Percentiles rank a stretch among this genome's conserved stretches.
Conservation (phyloP, 2,797 vertebrate genomes). For the Scolopax bukidnonensis region DNA sequence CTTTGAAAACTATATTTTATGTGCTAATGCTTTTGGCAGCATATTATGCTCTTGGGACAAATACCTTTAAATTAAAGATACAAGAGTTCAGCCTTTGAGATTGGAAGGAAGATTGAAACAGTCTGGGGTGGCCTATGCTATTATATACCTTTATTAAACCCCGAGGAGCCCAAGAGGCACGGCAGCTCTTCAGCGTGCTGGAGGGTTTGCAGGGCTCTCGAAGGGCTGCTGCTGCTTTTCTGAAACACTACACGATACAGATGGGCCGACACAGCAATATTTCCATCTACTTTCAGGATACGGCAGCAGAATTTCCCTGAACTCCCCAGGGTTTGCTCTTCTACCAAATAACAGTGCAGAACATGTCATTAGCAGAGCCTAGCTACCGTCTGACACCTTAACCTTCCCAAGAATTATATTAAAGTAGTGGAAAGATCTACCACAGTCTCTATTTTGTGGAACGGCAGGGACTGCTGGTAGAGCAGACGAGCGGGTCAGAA, state of each 20-base stretch:
- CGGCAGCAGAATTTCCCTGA: neutral
- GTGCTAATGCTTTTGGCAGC: neutral
- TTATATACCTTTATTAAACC: constrained; percentile 7
- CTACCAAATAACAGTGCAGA: constrained; percentile 39
- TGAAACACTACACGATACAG: neutral
- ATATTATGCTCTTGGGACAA: constrained; percentile 10
- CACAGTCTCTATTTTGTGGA: neutral
- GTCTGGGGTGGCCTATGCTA: neutral
- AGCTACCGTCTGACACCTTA: neutral
- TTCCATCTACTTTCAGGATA: constrained; percentile 31
- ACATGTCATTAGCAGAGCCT: constrained; percentile 18
- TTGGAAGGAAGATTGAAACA: constrained; percentile 24
- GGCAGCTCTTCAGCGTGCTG: neutral
- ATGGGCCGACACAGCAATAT: neutral
- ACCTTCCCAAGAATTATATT: constrained; percentile 11
- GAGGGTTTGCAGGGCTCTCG: neutral
- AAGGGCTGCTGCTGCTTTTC: constrained; percentile 21
- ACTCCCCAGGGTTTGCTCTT: constrained; percentile 17
- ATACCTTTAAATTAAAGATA: constrained; percentile 29
- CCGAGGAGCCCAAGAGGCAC: neutral
- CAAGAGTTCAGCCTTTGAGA: neutral
- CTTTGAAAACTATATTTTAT: neutral
- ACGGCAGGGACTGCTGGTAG: neutral
- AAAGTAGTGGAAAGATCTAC: neutral
- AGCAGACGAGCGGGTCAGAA: neutral